Conservation (phyloP, 2,113 vertebrate species). For the Haliaeetus leucogaster region DNA sequence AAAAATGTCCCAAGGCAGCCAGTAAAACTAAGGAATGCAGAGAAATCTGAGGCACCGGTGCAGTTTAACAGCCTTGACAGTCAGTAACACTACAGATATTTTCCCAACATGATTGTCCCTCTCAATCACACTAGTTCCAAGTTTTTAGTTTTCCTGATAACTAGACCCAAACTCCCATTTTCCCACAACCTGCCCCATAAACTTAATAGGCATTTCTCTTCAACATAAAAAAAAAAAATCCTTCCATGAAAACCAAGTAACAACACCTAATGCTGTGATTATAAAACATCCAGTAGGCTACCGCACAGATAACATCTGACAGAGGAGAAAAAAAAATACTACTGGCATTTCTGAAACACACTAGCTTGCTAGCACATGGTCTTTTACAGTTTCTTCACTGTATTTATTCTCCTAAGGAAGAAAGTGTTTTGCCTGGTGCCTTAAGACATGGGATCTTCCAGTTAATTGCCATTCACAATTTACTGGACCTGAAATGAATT, state of each 20-base stretch:
- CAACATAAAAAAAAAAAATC: background rate
- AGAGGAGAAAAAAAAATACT: background rate
- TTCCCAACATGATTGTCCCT: background rate
- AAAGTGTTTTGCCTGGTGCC: background rate
- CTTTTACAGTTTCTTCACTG: background rate
- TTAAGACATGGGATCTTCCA: background rate
- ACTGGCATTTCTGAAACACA: background rate
- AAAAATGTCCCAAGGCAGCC: background rate
- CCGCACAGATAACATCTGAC: background rate
- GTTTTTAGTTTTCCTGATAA: background rate
- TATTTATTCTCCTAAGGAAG: background rate
- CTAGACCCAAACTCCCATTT: background rate
- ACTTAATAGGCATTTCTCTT: background rate
- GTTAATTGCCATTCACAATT: background rate
- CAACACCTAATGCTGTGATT: background rate
- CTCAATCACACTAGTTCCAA: background rate
- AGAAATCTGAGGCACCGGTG: accelerated
- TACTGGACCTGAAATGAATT: background rate
- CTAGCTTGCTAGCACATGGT: background rate
- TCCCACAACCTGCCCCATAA: background rate
- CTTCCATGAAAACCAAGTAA: background rate
- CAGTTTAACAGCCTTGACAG: background rate
- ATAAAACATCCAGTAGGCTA: background rate
- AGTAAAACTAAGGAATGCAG: background rate
- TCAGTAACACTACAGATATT: background rate